Base-by-base conservation (phyloP, 2,113 vertebrate species). In the Chamaetylas fuelleborni region DNA sequence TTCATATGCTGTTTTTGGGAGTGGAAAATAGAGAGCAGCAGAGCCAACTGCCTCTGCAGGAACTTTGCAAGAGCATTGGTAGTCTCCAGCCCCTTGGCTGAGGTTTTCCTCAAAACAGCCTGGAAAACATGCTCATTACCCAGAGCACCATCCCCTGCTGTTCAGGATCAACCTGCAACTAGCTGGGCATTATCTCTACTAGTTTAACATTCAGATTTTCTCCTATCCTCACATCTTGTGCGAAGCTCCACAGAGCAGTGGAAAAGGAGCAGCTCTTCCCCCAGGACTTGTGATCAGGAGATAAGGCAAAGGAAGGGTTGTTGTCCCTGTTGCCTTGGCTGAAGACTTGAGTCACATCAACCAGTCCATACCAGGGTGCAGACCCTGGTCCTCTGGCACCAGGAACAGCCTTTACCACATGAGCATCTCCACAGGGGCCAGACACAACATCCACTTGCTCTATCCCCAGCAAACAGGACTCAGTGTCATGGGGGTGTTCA, bases 351-450 rank as follows among this genome's bases (percentile, higher is more conserved):
- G 57, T 22, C 58, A 71, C 14, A 72, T 61, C 13, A 42, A 33
- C 17, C 48, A 58, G 26, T 8, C 45, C 4, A 0, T 7, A n/a
- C 4, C 58, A 54, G 42, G 18, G 26, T 77, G 73, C 9, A 28
- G 56, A 36, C 4, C 9, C 40, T 22, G 26, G 61, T 17, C 15
- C 19, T 26, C 22, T 0, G 0, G 34, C n/a, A 40, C 43, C 71
- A 64, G 29, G 36, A 40, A 34, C 48, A 26, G 13, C 28, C 43
- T 77, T 77, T 58, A 16, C 43, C 56, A 28, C 6, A 23, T 0
- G 2, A 84, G n/a, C 50, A 70, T 33, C 60, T 86, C 76, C 34
- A 31, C 24, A 51, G 34, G 16, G 17, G 10, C 15, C 58, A 53
- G 62, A 22, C 19, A 23, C 2, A 11, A 8, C 47, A 16, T 24